Percentiles rank a stretch among this genome's conserved stretches.
These are phyloP conservation scores for Seriola dumerili DNA, from an alignment of 2,113 vertebrate genomes.

Conservation along the genomic window DNA sequence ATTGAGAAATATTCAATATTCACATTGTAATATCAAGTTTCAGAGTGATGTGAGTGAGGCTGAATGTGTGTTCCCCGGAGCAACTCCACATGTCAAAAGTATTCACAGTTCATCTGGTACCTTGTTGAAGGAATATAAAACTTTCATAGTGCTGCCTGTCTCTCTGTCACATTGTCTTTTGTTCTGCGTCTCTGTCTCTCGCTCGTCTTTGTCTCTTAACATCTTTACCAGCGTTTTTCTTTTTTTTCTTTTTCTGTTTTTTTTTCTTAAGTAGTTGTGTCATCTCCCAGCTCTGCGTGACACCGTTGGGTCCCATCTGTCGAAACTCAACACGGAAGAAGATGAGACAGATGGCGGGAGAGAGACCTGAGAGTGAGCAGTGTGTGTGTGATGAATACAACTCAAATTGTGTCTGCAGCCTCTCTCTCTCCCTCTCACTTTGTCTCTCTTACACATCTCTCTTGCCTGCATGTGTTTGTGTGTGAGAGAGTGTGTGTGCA, in stretches of 20 bases:
- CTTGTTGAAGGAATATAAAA: slow-evolving; percentile 9
- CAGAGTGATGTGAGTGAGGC: slow-evolving; percentile 2
- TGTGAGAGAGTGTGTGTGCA: background rate
- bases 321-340: slow-evolving; percentile 22
- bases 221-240: background rate
- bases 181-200: background rate
- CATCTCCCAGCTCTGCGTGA: slow-evolving; percentile 21
- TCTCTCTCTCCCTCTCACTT: background rate
- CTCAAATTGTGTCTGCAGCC: background rate
- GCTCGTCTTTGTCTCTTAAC: background rate
- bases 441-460: background rate
- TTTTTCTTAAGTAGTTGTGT: slow-evolving; percentile 4
- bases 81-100: background rate
- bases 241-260: background rate
- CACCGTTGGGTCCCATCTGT: slow-evolving; percentile 43
- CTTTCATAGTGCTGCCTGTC: background rate
- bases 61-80: background rate
- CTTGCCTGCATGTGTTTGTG: background rate
- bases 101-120: slow-evolving; percentile 20
- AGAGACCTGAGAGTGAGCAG: background rate
- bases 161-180: background rate
- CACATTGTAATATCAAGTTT: background rate
- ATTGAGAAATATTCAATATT: background rate
- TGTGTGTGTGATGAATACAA: slow-evolving; percentile 8
- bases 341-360: slow-evolving; percentile 53